These are phyloP conservation scores for Meiosimyza platycephala DNA, from an alignment of 2,888 invertebrate genomes.

Conservation along the genomic window DNA sequence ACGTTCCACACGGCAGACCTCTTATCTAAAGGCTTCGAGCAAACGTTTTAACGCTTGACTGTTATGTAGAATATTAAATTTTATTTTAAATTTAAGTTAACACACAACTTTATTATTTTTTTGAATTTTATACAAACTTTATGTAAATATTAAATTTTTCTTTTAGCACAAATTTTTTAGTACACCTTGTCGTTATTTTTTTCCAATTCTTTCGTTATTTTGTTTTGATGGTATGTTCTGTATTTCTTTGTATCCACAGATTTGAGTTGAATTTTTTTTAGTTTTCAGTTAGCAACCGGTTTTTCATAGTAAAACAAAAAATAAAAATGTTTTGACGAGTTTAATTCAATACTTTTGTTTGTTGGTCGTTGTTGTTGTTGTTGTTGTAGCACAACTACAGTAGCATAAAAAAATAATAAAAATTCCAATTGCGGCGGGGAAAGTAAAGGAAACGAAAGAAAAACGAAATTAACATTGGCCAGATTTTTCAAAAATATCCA, in stretches of 20 bases:
- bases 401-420: slow-evolving; percentile 1
- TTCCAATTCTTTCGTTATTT: neutral
- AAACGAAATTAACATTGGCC: no score
- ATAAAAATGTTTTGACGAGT: neutral
- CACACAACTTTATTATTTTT: no score
- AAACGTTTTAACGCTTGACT: no score
- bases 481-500: no score
- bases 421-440: slow-evolving; percentile 19
- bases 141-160: no score
- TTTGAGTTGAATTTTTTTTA: slow-evolving; percentile 14
- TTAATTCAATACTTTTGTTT: neutral
- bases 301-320: slow-evolving; percentile 12
- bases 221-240: slow-evolving; percentile 13
- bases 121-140: no score
- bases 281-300: slow-evolving; percentile 29
- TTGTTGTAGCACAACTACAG: slow-evolving; percentile 9
- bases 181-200: neutral
- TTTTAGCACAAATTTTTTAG: neutral
- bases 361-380: neutral
- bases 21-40: no score
- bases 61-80: no score
- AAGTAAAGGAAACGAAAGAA: slow-evolving; percentile 1
- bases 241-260: neutral
- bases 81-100: no score
- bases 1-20: no score